Base-by-base conservation (phyloP, 2,888 invertebrate genomes). In the Mythimna impura region DNA sequence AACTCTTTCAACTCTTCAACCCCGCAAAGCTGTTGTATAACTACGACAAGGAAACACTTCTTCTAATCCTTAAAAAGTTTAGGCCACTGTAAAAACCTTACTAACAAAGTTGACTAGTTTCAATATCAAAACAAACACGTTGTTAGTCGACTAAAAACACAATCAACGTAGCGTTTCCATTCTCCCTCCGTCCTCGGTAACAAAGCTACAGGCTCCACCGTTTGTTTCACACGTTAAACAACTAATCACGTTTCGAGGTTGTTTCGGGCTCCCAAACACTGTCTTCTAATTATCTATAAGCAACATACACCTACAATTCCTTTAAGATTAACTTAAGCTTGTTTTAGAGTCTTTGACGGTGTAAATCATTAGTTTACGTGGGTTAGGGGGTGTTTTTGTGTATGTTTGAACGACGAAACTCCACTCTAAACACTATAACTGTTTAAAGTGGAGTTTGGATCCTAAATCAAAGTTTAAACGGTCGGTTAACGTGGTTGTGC, bases 191-290 rank as follows among this genome's bases (percentile, higher is more conserved):
- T 78, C 81, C 63, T 30, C 54, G 76, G 69, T 62, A 54, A 84
- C 82, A 82, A 81, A 84, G 82, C 80, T 74, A 75, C 78, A 68
- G 71, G 71, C 71, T 71, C 55, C 50, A 66, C 86, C 86, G 85
- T 89, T 89, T 89, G 88, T 86, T 88, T 86, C 88, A 83, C 88
- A 86, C 85, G 84, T 87, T 87, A 88, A 87, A 86, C 88, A 86
- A 80, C 71, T 76, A 80, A 88, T 87, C 87, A 71, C 85, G 78
- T 78, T 83, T 71, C 75, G 70, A 77, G 81, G 77, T 80, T 83
- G 80, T 82, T 81, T 81, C 66, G 69, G 73, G 70, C 66, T 76
- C 75, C 72, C 70, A 61, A 71, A 71, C 78, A 66, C 52, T 66
- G 72, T 79, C 66, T 71, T 68, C 67, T 82, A 74, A 86, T 79